Evolutionary conservation across 2,797 vertebrate genomes (phyloP).

Genomic region (Takifugu ocellatus): DNA sequence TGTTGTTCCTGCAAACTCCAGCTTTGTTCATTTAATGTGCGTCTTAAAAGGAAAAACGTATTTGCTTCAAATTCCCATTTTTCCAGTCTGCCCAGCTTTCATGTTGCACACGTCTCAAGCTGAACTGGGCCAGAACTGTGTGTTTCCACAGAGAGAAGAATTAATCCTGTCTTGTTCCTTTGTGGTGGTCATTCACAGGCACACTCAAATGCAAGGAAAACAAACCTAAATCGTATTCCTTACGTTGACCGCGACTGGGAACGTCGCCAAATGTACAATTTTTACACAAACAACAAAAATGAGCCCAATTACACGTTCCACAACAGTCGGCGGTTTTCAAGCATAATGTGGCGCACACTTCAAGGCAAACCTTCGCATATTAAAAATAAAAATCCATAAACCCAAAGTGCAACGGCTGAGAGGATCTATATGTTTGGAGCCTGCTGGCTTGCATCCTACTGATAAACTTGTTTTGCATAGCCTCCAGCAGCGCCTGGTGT

Average conservation of each 20-base stretch:
- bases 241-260: constrained; percentile 63
- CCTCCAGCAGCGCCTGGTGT: constrained; percentile 94
- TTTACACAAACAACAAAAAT: constrained; percentile 60
- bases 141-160: constrained; percentile 43
- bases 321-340: constrained; percentile 61
- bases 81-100: constrained; percentile 38
- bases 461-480: constrained; percentile 99
- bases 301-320: constrained; percentile 42
- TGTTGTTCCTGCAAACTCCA: constrained; percentile 35
- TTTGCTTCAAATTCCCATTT: constrained; percentile 50
- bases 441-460: constrained; percentile 77
- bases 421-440: too few species aligned
- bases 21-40: constrained; percentile 50
- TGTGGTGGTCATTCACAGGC: constrained; percentile 49
- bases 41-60: constrained; percentile 51
- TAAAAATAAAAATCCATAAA: constrained; percentile 42
- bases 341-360: constrained; percentile 43
- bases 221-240: constrained; percentile 52
- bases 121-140: constrained; percentile 54
- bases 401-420: constrained; percentile 28
- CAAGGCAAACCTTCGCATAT: constrained; percentile 37
- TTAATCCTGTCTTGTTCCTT: constrained; percentile 25
- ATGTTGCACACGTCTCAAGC: constrained; percentile 53
- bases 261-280: constrained; percentile 31
- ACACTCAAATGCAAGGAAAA: constrained; percentile 23